Percentiles rank a stretch among this genome's conserved stretches.
Conservation (phyloP, 2,797 vertebrate genomes). For the Toxotes lorentzi region DNA sequence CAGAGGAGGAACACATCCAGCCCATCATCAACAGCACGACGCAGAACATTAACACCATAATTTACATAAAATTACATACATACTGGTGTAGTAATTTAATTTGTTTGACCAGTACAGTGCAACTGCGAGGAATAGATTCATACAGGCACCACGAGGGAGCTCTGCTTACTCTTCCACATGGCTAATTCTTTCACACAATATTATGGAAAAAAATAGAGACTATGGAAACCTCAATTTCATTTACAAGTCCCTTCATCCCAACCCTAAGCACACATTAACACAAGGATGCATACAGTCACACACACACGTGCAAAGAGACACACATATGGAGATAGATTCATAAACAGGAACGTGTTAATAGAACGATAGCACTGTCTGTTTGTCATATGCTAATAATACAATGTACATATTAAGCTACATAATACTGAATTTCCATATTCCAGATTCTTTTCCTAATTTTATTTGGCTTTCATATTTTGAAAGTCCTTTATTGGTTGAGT, state of each 20-base stretch:
- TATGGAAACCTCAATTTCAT: constrained; percentile 75
- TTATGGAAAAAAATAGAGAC: constrained; percentile 73
- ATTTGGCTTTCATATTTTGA: constrained; percentile 33
- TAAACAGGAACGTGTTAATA: constrained; percentile 24
- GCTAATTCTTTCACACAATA: constrained; percentile 82
- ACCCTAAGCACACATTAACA: constrained; percentile 34
- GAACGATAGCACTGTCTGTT: constrained; percentile 46
- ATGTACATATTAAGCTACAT: constrained; percentile 38
- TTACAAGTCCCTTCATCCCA: constrained; percentile 57
- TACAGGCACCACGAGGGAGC: constrained; percentile 85
- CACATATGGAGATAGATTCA: constrained; percentile 34
- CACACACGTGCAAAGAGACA: constrained; percentile 31
- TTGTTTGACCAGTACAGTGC: constrained; percentile 92
- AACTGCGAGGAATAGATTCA: constrained; percentile 90
- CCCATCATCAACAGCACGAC: constrained; percentile 87
- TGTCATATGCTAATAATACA: constrained; percentile 50
- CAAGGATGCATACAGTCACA: background rate
- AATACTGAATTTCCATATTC: constrained; percentile 32
- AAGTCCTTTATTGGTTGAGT: constrained; percentile 24
- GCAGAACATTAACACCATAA: constrained; percentile 96
- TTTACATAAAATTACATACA: constrained; percentile 98
- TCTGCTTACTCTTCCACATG: constrained; percentile 88
- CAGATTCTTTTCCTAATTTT: constrained; percentile 16
- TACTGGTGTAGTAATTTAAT: constrained; percentile 94
- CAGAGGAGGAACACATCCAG: constrained; percentile 79